Evolutionary conservation across 2,797 vertebrate genomes (phyloP), one percentile per base, ranked within the genome.

Genomic region (Myotis findleyi): DNA sequence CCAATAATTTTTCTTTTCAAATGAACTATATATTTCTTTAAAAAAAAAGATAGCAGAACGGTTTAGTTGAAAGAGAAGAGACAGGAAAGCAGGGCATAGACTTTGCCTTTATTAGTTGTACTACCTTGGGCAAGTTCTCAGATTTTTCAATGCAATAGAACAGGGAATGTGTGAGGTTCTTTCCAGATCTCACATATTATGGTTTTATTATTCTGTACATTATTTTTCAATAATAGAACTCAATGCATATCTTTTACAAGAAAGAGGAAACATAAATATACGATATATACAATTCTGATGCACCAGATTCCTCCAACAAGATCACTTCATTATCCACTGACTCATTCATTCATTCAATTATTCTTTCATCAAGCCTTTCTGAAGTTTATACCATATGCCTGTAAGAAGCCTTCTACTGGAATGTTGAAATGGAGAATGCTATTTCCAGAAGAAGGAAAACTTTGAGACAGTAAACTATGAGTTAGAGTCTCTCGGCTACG

Each of bases 371-470:
- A 72, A 80, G 23, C 0, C 57, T 94, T 92, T 89, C 75, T 62
- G 57, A 86, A 41, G 41, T 4, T 16, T n/a, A 0, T 27, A n/a
- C 3, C 9, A 27, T 1, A 7, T 33, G 6, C 1, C 12, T 47
- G 4, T n/a, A 68, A 81, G 36, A 81, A 79, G 1, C 8, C 18
- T 87, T 12, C n/a, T 77, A n/a, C 25, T 96, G 16, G 68, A 89
- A 94, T 57, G 73, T 80, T 53, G 23, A 80, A 73, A 87, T 38
- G 38, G 33, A 44, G 55, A 88, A 80, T 27, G 23, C 36, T 3
- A 41, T 82, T 62, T 93, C 62, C 44, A 53, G 55, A 95, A 95
- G 18, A 1, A 84, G n/a, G 13, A 91, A 95, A 57, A 87, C 7
- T 2, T 47, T 76, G n/a, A 83, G 33, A 14, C 6, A 38, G 62